A percentile compares a stretch with the other conserved stretches of the same genome.
These are phyloP conservation scores for Brachyptera putata DNA, from an alignment of 2,888 invertebrate species.

Conservation along the genomic window DNA sequence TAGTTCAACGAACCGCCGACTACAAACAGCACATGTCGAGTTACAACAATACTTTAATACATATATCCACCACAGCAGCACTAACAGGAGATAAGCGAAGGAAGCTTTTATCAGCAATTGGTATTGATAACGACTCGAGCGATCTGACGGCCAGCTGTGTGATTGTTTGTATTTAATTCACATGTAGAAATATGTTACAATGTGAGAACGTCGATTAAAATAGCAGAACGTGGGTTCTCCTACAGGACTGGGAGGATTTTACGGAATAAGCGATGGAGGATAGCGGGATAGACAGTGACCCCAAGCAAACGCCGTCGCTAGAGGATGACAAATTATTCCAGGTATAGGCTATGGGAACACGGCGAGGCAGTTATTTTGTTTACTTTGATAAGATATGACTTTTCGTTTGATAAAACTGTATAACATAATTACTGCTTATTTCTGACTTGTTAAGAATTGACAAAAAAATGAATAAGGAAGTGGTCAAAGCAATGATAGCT, in stretches of 20 bases:
- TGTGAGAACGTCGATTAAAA: constrained; percentile 1
- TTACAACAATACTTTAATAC: neutral
- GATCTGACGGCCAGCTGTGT: constrained; percentile 8
- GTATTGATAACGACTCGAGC: neutral
- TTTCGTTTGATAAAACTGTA: too few species aligned
- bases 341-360: too few species aligned
- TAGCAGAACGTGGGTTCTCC: too few species aligned
- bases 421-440: too few species aligned
- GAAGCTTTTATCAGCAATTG: constrained; percentile 2
- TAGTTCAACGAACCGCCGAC: neutral
- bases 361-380: too few species aligned
- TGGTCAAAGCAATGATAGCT: too few species aligned
- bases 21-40: neutral
- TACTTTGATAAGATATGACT: too few species aligned
- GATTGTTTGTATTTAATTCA: too few species aligned
- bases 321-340: constrained; percentile 44
- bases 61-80: constrained; percentile 1
- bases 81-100: neutral
- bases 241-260: constrained; percentile 3
- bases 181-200: neutral
- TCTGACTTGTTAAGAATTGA: too few species aligned
- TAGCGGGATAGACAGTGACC: constrained; percentile 53
- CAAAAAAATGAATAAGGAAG: too few species aligned
- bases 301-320: constrained; percentile 40
- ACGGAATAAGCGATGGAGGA: constrained; percentile 45